Conservation (phyloP, 53 echinoderm and acorn worm genomes). For the Arbacia lixula region DNA sequence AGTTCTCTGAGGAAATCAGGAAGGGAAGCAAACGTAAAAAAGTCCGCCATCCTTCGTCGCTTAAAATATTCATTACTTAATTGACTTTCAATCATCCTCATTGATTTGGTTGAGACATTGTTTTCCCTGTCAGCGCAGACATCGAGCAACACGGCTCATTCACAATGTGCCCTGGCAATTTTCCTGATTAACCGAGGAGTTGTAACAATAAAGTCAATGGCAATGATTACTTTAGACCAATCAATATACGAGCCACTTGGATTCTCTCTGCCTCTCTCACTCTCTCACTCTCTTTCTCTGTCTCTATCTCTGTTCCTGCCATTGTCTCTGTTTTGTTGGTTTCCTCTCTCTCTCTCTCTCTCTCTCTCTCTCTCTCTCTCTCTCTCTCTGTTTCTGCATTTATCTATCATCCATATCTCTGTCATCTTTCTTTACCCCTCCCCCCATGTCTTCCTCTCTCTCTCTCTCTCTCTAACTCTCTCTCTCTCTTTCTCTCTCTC, state of each 20-base stretch:
- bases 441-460: neutral
- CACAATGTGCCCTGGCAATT: slow-evolving; percentile 21
- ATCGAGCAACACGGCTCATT: too few species aligned
- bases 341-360: neutral
- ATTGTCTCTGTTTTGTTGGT: neutral
- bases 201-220: slow-evolving; percentile 54
- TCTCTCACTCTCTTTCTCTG: slow-evolving; percentile 4
- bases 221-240: slow-evolving; percentile 41
- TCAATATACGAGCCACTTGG: slow-evolving; percentile 20
- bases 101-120: slow-evolving; percentile 15
- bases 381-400: too few species aligned
- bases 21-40: neutral
- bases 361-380: too few species aligned
- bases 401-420: neutral
- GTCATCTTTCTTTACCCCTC: too few species aligned
- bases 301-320: neutral
- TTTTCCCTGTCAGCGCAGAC: slow-evolving; percentile 16
- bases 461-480: neutral
- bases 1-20: too few species aligned
- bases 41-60: neutral
- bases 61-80: slow-evolving; percentile 57
- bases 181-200: slow-evolving; percentile 34
- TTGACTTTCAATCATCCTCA: slow-evolving; percentile 36
- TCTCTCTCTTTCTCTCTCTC: neutral
- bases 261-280: too few species aligned